phyloP scores from a whole-genome alignment of 2,113 vertebrate genomes.

The Scophthalmus maximus region DNA sequence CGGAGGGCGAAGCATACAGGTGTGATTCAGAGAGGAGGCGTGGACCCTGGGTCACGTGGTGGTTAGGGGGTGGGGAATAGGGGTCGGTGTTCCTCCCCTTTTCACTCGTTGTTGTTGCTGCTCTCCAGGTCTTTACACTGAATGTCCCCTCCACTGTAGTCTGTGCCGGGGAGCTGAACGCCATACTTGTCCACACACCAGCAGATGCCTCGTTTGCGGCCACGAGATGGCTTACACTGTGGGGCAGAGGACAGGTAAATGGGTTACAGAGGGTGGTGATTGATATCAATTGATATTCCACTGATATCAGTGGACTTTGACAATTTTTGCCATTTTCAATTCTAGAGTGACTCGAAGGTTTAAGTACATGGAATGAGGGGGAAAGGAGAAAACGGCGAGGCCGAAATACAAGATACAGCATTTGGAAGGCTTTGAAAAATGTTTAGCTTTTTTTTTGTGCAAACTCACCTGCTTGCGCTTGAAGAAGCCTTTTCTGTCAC shows the following conservation, averaged over 20 bases:
- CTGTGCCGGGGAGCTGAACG: slow-evolving; percentile 93
- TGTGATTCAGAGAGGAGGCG: slow-evolving; percentile 81
- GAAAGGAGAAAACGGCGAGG: no score
- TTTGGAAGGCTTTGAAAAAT: neutral
- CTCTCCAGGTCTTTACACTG: slow-evolving; percentile 97
- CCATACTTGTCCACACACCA: slow-evolving; percentile 99
- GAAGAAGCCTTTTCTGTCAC: slow-evolving; percentile 97
- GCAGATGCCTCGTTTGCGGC: slow-evolving; percentile 95
- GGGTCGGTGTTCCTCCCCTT: slow-evolving; percentile 46
- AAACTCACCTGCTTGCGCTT: slow-evolving; percentile 94
- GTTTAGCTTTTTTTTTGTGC: no score
- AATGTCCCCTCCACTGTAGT: slow-evolving; percentile 92
- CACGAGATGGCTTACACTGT: slow-evolving; percentile 98
- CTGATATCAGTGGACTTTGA: no score
- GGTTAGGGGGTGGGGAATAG: slow-evolving; percentile 50
- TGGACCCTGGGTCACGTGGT: slow-evolving; percentile 79
- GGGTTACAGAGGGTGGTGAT: neutral
- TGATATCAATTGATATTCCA: no score
- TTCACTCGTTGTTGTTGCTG: slow-evolving; percentile 94
- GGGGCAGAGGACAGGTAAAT: neutral
- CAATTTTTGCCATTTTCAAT: no score
- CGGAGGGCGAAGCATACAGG: slow-evolving; percentile 77
- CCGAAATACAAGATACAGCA: neutral
- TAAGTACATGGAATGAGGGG: no score
- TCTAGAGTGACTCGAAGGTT: no score